These are phyloP conservation scores for Enteromius thamalakanensis DNA, from an alignment of 2,797 vertebrate species.

Conservation along the genomic window DNA sequence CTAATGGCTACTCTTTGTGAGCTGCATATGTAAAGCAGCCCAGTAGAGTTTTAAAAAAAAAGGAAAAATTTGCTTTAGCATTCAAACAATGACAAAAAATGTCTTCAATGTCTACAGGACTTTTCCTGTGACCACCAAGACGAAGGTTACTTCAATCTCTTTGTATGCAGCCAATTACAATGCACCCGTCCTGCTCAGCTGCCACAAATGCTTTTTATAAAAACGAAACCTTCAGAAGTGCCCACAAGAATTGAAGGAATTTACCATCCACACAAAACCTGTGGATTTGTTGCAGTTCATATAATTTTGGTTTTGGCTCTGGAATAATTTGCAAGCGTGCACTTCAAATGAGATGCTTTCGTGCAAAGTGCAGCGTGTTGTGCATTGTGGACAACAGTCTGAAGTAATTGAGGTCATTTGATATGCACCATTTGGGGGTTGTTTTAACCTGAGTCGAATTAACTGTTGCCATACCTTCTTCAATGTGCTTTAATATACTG, in stretches of 20 bases:
- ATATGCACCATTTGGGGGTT: constrained; percentile 73
- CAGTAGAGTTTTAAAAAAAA: neutral
- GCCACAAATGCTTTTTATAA: constrained; percentile 77
- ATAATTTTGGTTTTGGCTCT: constrained; percentile 86
- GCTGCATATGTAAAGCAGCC: neutral
- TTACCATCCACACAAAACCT: constrained; percentile 77
- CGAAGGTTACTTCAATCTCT: constrained; percentile 70
- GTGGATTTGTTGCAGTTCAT: constrained; percentile 86
- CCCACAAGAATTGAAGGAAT: constrained; percentile 85
- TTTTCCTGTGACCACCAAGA: constrained; percentile 72
- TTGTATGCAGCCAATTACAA: constrained; percentile 69
- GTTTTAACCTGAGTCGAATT: constrained; percentile 63
- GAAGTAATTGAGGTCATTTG: constrained; percentile 74
- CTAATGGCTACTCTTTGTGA: neutral
- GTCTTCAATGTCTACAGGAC: constrained; percentile 53
- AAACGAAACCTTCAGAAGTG: constrained; percentile 78
- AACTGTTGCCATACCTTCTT: constrained; percentile 45
- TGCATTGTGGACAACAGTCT: constrained; percentile 65
- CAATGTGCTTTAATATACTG: constrained; percentile 45
- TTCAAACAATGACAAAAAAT: constrained; percentile 41
- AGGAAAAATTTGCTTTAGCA: neutral
- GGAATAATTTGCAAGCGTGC: constrained; percentile 79
- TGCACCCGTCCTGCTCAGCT: constrained; percentile 75
- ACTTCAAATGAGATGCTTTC: constrained; percentile 79
- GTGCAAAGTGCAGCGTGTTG: constrained; percentile 67